A percentile compares a stretch with the other conserved stretches of the same genome.
phyloP scores from a whole-genome alignment of 2,797 vertebrate species.

The Epinephelus awoara region DNA sequence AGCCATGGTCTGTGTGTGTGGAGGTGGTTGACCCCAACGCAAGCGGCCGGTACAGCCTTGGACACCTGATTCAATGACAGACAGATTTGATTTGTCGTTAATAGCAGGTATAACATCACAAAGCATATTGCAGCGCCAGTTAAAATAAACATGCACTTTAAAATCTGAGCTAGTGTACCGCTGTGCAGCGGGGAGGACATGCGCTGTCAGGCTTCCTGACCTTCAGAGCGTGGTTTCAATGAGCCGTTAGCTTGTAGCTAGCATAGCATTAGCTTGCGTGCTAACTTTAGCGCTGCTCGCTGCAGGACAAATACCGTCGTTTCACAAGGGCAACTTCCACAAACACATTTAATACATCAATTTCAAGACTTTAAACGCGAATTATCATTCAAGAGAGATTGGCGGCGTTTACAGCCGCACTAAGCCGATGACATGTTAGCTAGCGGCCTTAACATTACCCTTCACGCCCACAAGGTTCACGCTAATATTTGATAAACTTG shows the following conservation, averaged over 20 bases:
- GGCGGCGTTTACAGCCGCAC: neutral
- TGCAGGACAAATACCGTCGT: conserved; percentile 5
- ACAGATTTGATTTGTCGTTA: neutral
- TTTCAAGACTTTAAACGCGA: accelerated
- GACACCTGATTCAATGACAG: conserved; percentile 86
- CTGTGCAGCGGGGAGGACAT: conserved; percentile 33
- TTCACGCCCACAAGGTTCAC: conserved; percentile 66
- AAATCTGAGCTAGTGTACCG: too few species aligned
- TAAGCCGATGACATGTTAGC: conserved; percentile 20
- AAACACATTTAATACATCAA: neutral
- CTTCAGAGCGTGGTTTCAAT: conserved; percentile 82
- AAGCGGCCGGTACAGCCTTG: conserved; percentile 91
- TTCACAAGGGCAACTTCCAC: conserved; percentile 57
- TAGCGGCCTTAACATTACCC: conserved; percentile 80
- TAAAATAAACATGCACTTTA: neutral
- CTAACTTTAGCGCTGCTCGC: conserved; percentile 40
- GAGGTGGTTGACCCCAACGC: conserved; percentile 93
- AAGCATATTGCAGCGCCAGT: neutral
- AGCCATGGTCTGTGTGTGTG: conserved; percentile 89
- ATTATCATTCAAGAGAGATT: accelerated
- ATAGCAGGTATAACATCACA: neutral
- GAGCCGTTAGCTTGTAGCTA: conserved; percentile 66
- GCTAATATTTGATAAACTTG: neutral
- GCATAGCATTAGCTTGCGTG: conserved; percentile 60
- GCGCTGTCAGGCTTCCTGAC: conserved; percentile 80